Evolutionary conservation across 2,888 invertebrate species (phyloP).

Genomic region (Drosophila mimetica): DNA sequence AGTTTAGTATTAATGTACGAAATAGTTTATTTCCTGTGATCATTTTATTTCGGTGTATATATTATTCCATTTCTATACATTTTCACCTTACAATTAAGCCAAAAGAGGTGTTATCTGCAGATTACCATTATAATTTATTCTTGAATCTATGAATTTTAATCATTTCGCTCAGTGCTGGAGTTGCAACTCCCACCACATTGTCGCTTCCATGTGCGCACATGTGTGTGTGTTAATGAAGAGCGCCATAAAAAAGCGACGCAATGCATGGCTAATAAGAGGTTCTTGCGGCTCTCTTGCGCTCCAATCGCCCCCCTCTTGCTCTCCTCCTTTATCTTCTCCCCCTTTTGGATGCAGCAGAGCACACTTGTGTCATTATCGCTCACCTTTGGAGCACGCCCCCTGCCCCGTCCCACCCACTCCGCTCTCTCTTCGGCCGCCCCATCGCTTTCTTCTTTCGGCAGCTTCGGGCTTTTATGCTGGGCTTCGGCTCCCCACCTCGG

Average conservation of each 20-base stretch:
- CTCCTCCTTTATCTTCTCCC: constrained; percentile 4
- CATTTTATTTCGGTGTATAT: too few relatives aligned
- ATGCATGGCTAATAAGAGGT: constrained; percentile 72
- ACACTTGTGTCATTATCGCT: constrained; percentile 63
- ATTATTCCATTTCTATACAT: too few relatives aligned
- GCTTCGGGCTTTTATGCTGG: constrained; percentile 60
- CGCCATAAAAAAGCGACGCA: constrained; percentile 44
- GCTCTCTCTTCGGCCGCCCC: constrained; percentile 10
- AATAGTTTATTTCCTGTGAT: too few relatives aligned
- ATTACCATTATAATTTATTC: too few relatives aligned
- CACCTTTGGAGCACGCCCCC: constrained; percentile 15
- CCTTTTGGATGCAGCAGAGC: constrained; percentile 30
- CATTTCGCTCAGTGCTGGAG: constrained; percentile 15
- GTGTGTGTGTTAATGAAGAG: constrained; percentile 63
- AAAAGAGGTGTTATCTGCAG: too few relatives aligned
- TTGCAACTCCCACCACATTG: constrained; percentile 24
- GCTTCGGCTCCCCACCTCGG: constrained; percentile 65
- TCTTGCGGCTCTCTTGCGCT: constrained; percentile 30
- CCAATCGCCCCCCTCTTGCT: constrained; percentile 12
- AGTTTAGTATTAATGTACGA: too few relatives aligned
- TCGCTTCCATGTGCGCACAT: constrained; percentile 33
- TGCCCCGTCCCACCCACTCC: constrained; percentile 8
- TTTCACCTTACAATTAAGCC: too few relatives aligned
- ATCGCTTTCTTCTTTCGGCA: constrained; percentile 44
- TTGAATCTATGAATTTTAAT: not conserved